Percentiles rank a stretch among this genome's conserved stretches.
Conservation (phyloP, 2,113 vertebrate species). For the Parus major region DNA sequence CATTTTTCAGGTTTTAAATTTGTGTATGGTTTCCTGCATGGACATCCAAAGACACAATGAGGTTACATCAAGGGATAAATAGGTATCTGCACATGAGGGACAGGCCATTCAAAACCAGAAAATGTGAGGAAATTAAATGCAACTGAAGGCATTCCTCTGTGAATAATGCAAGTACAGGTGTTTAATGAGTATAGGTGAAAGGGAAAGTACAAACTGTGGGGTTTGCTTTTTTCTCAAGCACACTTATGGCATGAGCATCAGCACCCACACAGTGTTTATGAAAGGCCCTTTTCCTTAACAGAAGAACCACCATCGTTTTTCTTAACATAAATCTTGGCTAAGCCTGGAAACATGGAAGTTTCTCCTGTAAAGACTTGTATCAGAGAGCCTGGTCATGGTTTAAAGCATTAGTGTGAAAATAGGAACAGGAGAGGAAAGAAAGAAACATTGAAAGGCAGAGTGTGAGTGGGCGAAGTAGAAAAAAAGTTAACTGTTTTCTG, state of each 20-base stretch:
- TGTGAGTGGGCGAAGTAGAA: neutral
- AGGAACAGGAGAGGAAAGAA: neutral
- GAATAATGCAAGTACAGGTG: neutral
- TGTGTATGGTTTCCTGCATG: neutral
- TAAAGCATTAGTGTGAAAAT: neutral
- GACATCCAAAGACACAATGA: neutral
- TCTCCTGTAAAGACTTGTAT: neutral
- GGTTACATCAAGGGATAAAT: neutral
- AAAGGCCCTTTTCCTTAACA: neutral
- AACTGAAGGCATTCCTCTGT: neutral
- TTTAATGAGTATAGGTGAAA: neutral
- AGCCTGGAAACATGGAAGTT: neutral
- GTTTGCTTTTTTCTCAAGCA: neutral
- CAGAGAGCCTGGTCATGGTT: neutral
- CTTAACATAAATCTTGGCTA: neutral
- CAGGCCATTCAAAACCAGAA: fast-evolving
- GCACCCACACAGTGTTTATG: neutral
- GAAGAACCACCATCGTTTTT: neutral
- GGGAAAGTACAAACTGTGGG: neutral
- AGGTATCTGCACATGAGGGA: neutral
- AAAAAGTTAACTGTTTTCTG: neutral
- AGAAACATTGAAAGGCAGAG: neutral
- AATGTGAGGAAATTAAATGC: neutral
- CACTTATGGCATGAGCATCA: fast-evolving
- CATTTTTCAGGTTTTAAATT: neutral